Evolutionary conservation across 2,888 invertebrate species (phyloP).

Genomic region (Caenorhabditis sp.): DNA sequence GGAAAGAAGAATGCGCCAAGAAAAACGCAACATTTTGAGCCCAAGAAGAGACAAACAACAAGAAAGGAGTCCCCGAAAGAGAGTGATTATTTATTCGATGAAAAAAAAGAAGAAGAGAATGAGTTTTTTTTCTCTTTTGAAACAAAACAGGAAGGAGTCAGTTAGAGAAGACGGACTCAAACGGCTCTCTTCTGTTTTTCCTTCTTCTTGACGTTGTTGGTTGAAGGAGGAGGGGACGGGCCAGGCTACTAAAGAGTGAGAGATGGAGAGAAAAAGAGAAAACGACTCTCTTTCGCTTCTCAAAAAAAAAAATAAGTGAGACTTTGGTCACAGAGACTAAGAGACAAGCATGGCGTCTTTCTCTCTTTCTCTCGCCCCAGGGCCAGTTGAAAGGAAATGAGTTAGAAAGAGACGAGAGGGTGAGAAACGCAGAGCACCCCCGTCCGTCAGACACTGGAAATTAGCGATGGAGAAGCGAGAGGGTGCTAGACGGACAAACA

Average conservation of each 20-base stretch:
- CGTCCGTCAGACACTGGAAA: too few species aligned
- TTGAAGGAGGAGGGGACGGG: slow-evolving; percentile 12
- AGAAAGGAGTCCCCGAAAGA: background rate
- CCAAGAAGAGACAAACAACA: background rate
- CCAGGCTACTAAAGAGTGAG: slow-evolving; percentile 23
- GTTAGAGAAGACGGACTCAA: background rate
- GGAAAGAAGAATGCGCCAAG: background rate
- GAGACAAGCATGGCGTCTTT: background rate
- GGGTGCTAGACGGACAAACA: slow-evolving; percentile 41
- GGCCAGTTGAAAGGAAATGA: slow-evolving; percentile 24
- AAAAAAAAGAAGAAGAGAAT: slow-evolving; percentile 4
- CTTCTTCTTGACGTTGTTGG: slow-evolving; percentile 9
- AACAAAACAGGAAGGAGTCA: slow-evolving; percentile 6
- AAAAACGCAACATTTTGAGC: slow-evolving; percentile 4
- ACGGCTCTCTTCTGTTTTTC: slow-evolving; percentile 28
- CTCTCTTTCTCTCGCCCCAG: background rate
- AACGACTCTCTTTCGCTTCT: background rate
- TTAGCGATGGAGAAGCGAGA: slow-evolving; percentile 23
- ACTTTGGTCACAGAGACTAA: slow-evolving; percentile 14
- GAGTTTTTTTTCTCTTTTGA: slow-evolving; percentile 16
- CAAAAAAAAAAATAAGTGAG: slow-evolving; percentile 9
- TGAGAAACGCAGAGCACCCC: background rate
- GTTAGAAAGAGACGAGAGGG: background rate
- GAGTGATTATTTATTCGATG: slow-evolving; percentile 50
- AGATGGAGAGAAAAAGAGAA: background rate